Evolutionary conservation across 1,140 invertebrate species (phyloP), one percentile per base, ranked within the genome.

Genomic region (Caenorhabditis remanei): DNA sequence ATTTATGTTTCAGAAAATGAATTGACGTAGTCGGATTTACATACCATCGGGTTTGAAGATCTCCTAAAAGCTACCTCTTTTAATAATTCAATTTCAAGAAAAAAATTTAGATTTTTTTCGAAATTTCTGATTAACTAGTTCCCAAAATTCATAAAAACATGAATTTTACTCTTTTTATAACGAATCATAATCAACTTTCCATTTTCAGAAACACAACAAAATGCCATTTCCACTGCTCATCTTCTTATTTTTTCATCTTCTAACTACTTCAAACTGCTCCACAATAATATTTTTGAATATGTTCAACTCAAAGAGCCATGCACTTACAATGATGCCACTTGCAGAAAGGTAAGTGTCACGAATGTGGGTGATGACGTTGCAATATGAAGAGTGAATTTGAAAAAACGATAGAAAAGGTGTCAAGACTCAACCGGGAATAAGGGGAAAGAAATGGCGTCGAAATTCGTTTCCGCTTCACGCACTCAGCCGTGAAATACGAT

Each of bases 291-390:
- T 79, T 79, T 50, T 79, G 46, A 79, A 79, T 79, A 79, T 79
- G 71, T 79, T 79, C 71, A 79, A 79, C 46, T 79, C 71, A 79
- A 79, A 79, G 71, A 79, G 71, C 71, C 71, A 79, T n/a, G 71
- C 71, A 50, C 71, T 79, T 21, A 79, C 71, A 79, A 79, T 79
- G 71, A 79, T 79, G 71, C 71, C 71, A 50, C 46, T 79, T 43
- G 71, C 71, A 48, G 71, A 79, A n/a, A 79, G 71, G 71, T 79
- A 79, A 79, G 71, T 79, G 46, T 79, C 65, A 71, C 43, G 65
- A 71, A 32, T 32, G 32, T 32, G 32, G n/a, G 40, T 32, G 40
- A n/a, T 46, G 46, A 53, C 43, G 71, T 79, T 46, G 71, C 13
- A 63, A 63, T 58, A 19, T n/a, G 56, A 21, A 63, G 11, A 58